phyloP scores from a whole-genome alignment of 2,797 vertebrate species.

The Hephaestus fuliginosus region DNA sequence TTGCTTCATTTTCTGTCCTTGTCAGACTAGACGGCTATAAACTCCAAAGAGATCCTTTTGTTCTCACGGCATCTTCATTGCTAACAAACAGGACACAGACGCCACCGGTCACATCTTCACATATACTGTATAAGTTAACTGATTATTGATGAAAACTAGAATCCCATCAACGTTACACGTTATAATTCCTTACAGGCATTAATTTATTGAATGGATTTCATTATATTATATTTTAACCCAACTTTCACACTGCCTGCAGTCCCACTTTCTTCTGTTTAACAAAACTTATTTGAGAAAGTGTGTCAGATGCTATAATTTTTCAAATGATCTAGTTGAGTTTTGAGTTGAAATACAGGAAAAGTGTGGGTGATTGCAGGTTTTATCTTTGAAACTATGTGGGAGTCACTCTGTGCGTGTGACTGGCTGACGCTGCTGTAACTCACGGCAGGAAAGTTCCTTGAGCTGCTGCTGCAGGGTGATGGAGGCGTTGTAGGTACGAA shows the following conservation, averaged over 20 bases:
- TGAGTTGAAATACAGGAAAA: neutral
- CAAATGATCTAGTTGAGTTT: neutral
- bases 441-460: slow-evolving; percentile 93
- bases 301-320: neutral
- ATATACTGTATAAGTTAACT: neutral
- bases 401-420: slow-evolving; percentile 6
- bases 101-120: neutral
- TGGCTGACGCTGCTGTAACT: slow-evolving; percentile 72
- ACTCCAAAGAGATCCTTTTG: too few species aligned
- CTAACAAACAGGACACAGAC: neutral
- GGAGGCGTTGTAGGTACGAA: slow-evolving; percentile 97
- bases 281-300: neutral
- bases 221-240: neutral
- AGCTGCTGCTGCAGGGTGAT: slow-evolving; percentile 98
- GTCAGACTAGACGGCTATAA: too few species aligned
- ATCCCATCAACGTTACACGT: neutral
- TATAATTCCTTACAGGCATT: neutral
- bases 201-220: neutral
- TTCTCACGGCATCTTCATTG: too few species aligned
- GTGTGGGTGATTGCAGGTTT: neutral
- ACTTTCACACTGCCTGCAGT: neutral
- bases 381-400: neutral
- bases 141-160: neutral
- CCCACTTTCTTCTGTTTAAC: neutral
- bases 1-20: slow-evolving; percentile 8